phyloP scores from a whole-genome alignment of 2,113 vertebrate species.

The Hyperopisus bebe region DNA sequence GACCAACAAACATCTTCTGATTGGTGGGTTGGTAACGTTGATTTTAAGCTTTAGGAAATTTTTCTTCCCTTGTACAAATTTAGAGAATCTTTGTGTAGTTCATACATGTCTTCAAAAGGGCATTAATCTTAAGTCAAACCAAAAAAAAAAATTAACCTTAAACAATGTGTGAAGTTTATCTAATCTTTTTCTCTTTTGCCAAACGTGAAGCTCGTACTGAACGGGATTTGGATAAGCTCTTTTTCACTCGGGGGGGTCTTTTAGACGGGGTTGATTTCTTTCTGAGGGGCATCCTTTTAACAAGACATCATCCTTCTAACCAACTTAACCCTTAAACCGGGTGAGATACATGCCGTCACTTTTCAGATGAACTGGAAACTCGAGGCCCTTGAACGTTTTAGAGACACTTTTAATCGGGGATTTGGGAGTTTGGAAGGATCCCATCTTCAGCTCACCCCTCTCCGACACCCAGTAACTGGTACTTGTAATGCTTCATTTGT shows the following conservation, averaged over 20 bases:
- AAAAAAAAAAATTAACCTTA: slow-evolving; percentile 67
- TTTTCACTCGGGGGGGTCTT: background rate
- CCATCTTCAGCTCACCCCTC: background rate
- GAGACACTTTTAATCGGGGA: background rate
- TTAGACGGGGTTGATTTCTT: background rate
- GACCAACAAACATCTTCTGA: slow-evolving; percentile 62
- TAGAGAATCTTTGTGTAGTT: background rate
- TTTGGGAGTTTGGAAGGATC: background rate
- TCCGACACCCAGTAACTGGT: slow-evolving; percentile 37
- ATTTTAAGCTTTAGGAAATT: slow-evolving; percentile 48
- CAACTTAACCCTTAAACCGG: background rate
- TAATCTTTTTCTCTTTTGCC: slow-evolving; percentile 45
- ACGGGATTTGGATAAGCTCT: slow-evolving; percentile 39
- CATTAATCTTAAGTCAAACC: slow-evolving; percentile 71
- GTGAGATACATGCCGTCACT: background rate
- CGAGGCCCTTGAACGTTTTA: background rate
- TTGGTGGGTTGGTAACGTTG: slow-evolving; percentile 60
- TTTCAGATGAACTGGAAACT: slow-evolving; percentile 2
- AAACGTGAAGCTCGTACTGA: slow-evolving; percentile 53
- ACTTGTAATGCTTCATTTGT: slow-evolving; percentile 54
- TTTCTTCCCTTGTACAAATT: slow-evolving; percentile 53
- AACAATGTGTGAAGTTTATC: slow-evolving; percentile 58
- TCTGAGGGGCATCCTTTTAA: background rate
- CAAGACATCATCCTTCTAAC: background rate
- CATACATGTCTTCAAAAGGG: background rate